Evolutionary conservation across 2,113 vertebrate genomes (phyloP).

Genomic region (Phocoena phocoena): DNA sequence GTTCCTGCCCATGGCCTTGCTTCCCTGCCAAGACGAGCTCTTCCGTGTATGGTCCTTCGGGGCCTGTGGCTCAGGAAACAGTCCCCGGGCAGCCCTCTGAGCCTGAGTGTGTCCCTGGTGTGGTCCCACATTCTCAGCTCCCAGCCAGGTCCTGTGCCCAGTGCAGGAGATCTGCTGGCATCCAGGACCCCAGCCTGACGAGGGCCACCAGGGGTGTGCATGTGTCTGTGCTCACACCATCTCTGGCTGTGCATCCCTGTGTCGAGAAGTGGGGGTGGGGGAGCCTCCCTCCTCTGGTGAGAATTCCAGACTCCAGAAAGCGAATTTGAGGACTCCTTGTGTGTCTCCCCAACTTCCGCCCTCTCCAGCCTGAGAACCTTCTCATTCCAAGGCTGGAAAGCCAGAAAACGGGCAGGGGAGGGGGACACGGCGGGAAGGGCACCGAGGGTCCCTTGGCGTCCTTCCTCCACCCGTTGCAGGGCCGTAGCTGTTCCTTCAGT

Average conservation of each 20-base stretch:
- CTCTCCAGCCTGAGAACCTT: not conserved
- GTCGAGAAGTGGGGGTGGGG: fast-evolving
- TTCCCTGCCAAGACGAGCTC: fast-evolving
- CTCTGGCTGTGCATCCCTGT: fast-evolving
- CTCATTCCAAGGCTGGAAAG: not conserved
- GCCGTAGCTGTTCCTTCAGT: not conserved
- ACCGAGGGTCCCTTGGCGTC: too few species aligned
- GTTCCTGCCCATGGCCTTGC: not conserved
- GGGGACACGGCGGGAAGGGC: fast-evolving
- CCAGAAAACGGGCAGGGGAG: fast-evolving
- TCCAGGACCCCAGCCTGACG: too few species aligned
- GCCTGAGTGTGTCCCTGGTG: not conserved
- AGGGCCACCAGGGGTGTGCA: too few species aligned
- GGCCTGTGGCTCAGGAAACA: fast-evolving
- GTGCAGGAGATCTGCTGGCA: fast-evolving
- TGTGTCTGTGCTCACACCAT: fast-evolving
- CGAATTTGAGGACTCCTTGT: not conserved
- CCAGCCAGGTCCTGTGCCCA: not conserved
- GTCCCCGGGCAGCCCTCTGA: not conserved
- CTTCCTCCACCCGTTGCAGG: fast-evolving
- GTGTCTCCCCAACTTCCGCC: fast-evolving
- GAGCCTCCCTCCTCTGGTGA: not conserved
- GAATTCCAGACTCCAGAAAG: fast-evolving
- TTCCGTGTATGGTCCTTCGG: fast-evolving
- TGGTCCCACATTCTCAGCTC: not conserved